Percentiles rank a stretch among this genome's conserved stretches.
These are phyloP conservation scores for Gasterosteus nipponicus DNA, from an alignment of 2,113 vertebrate species.

Conservation along the genomic window DNA sequence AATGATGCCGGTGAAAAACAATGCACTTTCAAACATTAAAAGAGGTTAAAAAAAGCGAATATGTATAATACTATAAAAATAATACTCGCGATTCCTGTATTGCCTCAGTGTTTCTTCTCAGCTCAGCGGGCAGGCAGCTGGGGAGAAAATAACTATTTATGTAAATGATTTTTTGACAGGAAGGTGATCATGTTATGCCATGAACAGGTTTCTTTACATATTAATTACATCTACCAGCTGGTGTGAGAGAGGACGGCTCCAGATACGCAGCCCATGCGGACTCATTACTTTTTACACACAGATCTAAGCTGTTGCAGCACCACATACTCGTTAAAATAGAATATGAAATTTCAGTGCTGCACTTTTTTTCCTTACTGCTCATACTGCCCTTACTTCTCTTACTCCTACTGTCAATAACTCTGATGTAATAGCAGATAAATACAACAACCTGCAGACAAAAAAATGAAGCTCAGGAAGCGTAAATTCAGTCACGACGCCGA, in stretches of 20 bases:
- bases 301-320: constrained; percentile 43
- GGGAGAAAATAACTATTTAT: constrained; percentile 39
- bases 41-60: neutral
- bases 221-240: constrained; percentile 75
- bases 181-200: constrained; percentile 55
- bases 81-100: constrained; percentile 23
- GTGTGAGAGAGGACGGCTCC: constrained; percentile 35
- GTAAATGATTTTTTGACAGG: constrained; percentile 39
- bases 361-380: neutral
- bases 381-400: neutral
- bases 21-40: neutral
- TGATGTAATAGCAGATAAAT: too few relatives aligned
- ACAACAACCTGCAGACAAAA: too few relatives aligned
- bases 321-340: constrained; percentile 44
- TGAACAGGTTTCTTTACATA: constrained; percentile 76
- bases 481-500: too few relatives aligned
- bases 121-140: constrained; percentile 47
- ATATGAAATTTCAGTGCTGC: constrained; percentile 17
- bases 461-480: too few relatives aligned
- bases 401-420: neutral
- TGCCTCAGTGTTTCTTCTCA: constrained; percentile 6
- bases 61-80: neutral
- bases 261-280: constrained; percentile 57
- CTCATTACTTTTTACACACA: constrained; percentile 69
- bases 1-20: neutral